Evolutionary conservation across 35 echinoderm and acorn worm species (phyloP), one percentile per base, ranked within the genome.

Genomic region (Chiridota heheva): DNA sequence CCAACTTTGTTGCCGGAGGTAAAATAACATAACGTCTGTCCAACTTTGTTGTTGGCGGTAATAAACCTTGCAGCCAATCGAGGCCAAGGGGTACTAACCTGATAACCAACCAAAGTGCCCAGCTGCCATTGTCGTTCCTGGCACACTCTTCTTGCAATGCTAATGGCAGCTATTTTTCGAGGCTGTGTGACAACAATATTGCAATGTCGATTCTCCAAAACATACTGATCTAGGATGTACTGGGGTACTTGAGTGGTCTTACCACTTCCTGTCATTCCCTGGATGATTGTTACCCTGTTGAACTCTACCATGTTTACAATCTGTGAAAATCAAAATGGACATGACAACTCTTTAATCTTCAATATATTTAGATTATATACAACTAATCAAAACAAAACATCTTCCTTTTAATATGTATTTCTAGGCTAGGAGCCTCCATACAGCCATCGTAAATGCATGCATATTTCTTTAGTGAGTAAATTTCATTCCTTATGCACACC

Each of bases 141-240:
- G 60, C 84, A 92, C 33, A 98, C 95, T 32, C 95, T 46, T 58
- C 80, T 84, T 24, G 95, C 88, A 39, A 98, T 98, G 59, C 95
- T 98, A 74, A 97, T 97, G 64, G 95, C 95, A 24, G 95, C 95
- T 51, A 98, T 98, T 47, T 85, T 81, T 58, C 95, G 64, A 2
- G 95, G 95, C 80, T 98, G 95, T 20, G 95, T 98, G 67, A 98
- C 95, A 28, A 98, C 74, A 76, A 98, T 98, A 60, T 98, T 97
- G 27, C 95, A 97, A 55, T 98, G 84, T 40, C 81, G 82, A 26
- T 87, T 82, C 40, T 89, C 72, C 13, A 26, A 58, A 4, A 88
- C 95, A 58, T 98, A 91, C 13, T 98, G 65, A 49, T 98, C 89
- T 34, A 98, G 69, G 42, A 98, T 91, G 64, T 78, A 98, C 85